Evolutionary conservation across 2,888 invertebrate genomes (phyloP).

Genomic region (Boloria euphrosyne): DNA sequence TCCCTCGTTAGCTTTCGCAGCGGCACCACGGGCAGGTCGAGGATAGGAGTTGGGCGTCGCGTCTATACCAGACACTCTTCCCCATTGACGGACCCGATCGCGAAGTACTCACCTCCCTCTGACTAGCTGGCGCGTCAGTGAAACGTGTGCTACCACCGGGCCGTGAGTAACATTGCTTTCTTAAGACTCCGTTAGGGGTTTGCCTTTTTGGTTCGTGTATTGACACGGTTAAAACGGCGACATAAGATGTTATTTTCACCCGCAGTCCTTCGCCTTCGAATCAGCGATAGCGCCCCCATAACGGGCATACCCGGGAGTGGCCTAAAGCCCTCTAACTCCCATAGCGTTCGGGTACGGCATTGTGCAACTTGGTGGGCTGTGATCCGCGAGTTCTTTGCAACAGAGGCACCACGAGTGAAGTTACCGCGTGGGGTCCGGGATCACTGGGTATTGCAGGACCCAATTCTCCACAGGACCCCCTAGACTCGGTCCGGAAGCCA

Average conservation of each 20-base stretch:
- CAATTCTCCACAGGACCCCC: neutral
- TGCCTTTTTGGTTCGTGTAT: neutral
- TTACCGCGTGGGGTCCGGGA: constrained; percentile 1
- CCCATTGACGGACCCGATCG: neutral
- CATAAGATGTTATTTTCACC: neutral
- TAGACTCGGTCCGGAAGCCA: neutral
- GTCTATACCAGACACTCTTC: neutral
- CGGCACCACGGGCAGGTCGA: constrained; percentile 37
- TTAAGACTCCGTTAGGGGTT: neutral
- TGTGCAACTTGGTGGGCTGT: too few species aligned
- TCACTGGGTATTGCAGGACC: neutral
- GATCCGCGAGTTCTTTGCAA: constrained; percentile 34
- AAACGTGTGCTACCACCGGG: neutral
- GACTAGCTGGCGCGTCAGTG: constrained; percentile 10
- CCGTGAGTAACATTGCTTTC: neutral
- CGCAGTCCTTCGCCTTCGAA: too few species aligned
- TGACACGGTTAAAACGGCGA: neutral
- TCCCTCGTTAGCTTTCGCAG: constrained; percentile 21
- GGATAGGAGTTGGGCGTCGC: constrained; percentile 34
- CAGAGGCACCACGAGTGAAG: neutral
- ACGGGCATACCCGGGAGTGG: too few species aligned
- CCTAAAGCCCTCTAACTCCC: too few species aligned
- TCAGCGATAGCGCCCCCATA: too few species aligned
- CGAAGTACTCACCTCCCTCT: neutral
- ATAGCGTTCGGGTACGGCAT: too few species aligned